Conservation (phyloP, 2,113 vertebrate genomes). For the Ceyx cyanopectus region DNA sequence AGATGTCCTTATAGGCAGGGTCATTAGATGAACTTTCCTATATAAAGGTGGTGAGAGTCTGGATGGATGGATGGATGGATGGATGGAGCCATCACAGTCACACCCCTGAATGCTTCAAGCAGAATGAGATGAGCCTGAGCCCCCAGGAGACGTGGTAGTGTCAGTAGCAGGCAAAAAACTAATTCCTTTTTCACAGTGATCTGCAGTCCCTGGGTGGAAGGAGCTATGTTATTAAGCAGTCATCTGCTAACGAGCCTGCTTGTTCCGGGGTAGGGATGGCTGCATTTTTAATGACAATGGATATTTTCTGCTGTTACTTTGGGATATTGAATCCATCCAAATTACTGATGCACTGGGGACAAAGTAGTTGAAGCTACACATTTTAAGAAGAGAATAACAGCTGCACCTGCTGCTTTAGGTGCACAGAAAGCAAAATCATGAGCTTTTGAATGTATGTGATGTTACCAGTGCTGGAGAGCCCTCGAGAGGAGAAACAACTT, state of each 20-base stretch:
- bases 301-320: not conserved
- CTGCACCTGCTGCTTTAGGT: not conserved
- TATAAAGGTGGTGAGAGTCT: not conserved
- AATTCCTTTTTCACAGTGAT: not conserved
- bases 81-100: not conserved
- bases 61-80: not conserved
- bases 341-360: not conserved
- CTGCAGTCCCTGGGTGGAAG: not conserved
- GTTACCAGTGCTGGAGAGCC: not conserved
- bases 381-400: not conserved
- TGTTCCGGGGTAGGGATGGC: not conserved
- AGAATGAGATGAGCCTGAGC: not conserved
- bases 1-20: not conserved
- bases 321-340: not conserved
- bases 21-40: not conserved
- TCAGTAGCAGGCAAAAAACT: not conserved
- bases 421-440: not conserved
- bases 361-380: not conserved
- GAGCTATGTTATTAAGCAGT: not conserved
- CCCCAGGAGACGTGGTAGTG: not conserved
- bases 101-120: not conserved
- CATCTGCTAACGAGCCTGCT: not conserved
- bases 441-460: not conserved
- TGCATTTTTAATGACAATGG: not conserved
- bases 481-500: not conserved